Base-by-base conservation (phyloP, 2,113 vertebrate species). In the Drymodes brunneopygia region DNA sequence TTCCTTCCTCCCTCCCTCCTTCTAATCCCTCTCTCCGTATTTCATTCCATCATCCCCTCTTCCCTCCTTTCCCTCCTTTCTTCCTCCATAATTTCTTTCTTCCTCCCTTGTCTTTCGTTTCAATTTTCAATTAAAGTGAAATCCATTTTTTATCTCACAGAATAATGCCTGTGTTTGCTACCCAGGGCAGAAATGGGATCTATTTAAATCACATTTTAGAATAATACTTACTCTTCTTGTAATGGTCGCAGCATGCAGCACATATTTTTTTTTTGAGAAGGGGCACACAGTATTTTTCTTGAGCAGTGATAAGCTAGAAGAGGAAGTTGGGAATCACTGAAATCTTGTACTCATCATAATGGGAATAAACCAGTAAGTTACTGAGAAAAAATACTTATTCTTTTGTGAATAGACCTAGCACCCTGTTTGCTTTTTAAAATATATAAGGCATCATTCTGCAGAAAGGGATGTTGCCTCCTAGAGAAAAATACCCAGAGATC, bases 21-120 rank as follows among this genome's bases (percentile, higher is more conserved):
- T 24, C 7, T 3, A 12, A 4, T n/a, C 5, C 6, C 3, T 21
- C 3, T 13, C 7, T 23, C 6, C 15, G 5, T 29, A 23, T 4
- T 36, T 7, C 22, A 22, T 31, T 20, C 6, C 10, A 36, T 35
- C 45, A 38, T 12, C 7, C 2, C 11, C 8, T 60, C 7, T 19
- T 64, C 9, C 22, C 9, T 36, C 3, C 3, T 60, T 25, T 9
- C 4, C 5, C 6, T 17, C 7, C 14, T 15, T 44, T 24, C 10
- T 36, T n/a, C 6, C 29, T 45, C 22, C 9, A 31, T 21, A 0
- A 21, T 45, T 72, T 54, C 21, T 62, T 6, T 5, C 3, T 45
- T 56, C 14, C 8, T 53, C 3, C 5, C 3, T 47, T 78, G 10
- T 36, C 19, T 54, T 69, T 73, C 8, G 31, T 38, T 8, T 56